Evolutionary conservation across 1,140 invertebrate genomes (phyloP), one percentile per base, ranked within the genome.

Genomic region (Trichonephila clavipes): DNA sequence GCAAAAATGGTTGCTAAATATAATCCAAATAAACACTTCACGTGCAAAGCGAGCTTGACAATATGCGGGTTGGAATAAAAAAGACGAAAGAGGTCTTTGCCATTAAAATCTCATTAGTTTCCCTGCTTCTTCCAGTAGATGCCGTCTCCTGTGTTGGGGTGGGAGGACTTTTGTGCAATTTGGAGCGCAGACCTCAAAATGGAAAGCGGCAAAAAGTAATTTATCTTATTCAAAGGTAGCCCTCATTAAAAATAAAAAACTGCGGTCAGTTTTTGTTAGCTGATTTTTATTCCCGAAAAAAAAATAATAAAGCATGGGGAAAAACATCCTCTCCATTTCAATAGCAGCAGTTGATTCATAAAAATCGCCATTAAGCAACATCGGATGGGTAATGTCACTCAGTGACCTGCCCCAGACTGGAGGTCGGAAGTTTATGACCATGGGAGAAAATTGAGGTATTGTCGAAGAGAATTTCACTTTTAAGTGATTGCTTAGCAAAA

Each of bases 21-120:
- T 28, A 6, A 4, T 24, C 28, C 3, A 40, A 77, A 77, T 77
- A 77, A 77, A 77, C 72, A 77, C 72, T 14, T 40, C 72, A 2
- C 16, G 16, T 77, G 72, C 72, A 40, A 77, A 77, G 72, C 24
- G 72, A 77, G 16, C 72, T 77, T 51, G 72, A 24, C 34, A 77
- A 77, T 34, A 77, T 34, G 72, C 28, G 72, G 34, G 28, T 18
- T 77, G 72, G 72, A 28, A 34, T 77, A 77, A 69, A 51, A 69
- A 69, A n/a, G 21, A 28, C 10, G 21, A 24, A 12, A 16, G 72
- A 40, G 28, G 72, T 28, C 28, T 40, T 77, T 18, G 28, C 34
- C 72, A 77, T 77, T 77, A 77, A 77, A 77, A 77, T 40, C 72
- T 77, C 72, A 77, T 77, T 77, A 77, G 72, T 77, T 77, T 40